These are phyloP conservation scores for Pyrgilauda ruficollis DNA, from an alignment of 2,113 vertebrate species.

Conservation along the genomic window DNA sequence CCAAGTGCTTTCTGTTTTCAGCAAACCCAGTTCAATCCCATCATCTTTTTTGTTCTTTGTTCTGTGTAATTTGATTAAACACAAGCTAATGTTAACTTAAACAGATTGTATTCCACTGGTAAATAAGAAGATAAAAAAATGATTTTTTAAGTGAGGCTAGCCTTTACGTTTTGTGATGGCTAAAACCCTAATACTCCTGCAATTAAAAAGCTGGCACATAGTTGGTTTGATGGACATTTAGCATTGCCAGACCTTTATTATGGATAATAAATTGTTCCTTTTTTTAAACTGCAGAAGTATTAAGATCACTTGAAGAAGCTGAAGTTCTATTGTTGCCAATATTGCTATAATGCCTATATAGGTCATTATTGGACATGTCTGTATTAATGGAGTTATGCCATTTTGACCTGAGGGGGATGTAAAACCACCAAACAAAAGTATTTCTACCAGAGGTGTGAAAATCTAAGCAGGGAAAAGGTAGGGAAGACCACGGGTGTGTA, in stretches of 20 bases:
- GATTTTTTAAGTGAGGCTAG: not conserved
- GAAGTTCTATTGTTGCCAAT: not conserved
- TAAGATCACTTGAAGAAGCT: not conserved
- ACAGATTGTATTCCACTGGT: not conserved
- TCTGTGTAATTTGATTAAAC: constrained; percentile 20
- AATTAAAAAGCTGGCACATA: not conserved
- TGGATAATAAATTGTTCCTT: not conserved
- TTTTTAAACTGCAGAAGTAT: not conserved
- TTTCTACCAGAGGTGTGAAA: not conserved
- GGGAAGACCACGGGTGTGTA: not conserved
- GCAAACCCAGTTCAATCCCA: not conserved
- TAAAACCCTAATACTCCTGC: not conserved
- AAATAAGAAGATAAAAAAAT: not conserved
- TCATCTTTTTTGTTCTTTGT: not conserved
- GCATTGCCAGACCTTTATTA: not conserved
- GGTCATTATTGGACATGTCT: not conserved
- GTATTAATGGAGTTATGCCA: not conserved
- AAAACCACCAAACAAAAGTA: not conserved
- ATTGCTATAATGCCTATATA: not conserved
- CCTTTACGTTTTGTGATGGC: not conserved
- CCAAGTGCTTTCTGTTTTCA: not conserved
- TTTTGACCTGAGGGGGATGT: not conserved
- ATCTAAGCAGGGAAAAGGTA: not conserved
- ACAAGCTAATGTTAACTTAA: not conserved
- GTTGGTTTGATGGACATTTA: not conserved